These are phyloP conservation scores for Suncus etruscus DNA, from an alignment of 2,113 vertebrate species.

Conservation along the genomic window DNA sequence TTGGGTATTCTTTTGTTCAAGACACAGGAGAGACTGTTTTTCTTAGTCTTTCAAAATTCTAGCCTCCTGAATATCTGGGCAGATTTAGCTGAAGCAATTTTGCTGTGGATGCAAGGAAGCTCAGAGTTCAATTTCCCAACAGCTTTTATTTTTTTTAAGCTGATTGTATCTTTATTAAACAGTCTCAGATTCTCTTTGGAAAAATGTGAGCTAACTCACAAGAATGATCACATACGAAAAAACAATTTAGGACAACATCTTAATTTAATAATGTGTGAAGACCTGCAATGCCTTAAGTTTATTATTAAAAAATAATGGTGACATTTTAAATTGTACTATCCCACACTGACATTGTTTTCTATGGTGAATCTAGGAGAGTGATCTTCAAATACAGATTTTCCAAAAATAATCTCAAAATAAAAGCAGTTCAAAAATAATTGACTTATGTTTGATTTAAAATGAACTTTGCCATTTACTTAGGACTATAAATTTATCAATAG, in stretches of 20 bases:
- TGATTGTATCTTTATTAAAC: neutral
- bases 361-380: neutral
- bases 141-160: neutral
- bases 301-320: neutral
- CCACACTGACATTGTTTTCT: slow-evolving; percentile 7
- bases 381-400: no score
- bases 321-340: slow-evolving; percentile 31
- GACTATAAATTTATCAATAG: neutral
- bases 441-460: slow-evolving; percentile 47
- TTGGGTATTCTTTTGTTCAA: no score
- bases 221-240: neutral
- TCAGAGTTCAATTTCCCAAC: neutral
- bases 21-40: neutral
- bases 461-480: slow-evolving; percentile 39
- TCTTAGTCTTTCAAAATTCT: neutral
- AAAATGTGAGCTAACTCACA: slow-evolving; percentile 11
- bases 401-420: slow-evolving; percentile 14
- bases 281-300: neutral
- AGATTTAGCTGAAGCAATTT: neutral
- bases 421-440: slow-evolving; percentile 28
- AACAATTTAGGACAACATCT: neutral
- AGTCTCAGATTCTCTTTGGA: neutral
- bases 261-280: slow-evolving; percentile 15
- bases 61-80: neutral
- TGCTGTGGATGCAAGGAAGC: neutral